phyloP scores from a whole-genome alignment of 1,140 invertebrate genomes.

The Drosophila dunni region DNA sequence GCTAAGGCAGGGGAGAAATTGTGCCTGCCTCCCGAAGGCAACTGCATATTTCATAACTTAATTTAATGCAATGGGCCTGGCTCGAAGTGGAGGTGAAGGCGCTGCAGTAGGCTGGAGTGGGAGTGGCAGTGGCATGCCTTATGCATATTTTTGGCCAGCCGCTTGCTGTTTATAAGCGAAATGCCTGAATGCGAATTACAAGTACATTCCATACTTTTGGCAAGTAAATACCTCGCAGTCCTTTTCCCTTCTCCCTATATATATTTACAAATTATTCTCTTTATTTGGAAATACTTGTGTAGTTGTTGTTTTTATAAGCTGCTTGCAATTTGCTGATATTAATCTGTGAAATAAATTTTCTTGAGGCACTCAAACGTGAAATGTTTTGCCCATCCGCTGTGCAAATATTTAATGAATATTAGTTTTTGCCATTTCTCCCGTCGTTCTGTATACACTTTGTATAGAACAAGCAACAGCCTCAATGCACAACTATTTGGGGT shows the following conservation, averaged over 20 bases:
- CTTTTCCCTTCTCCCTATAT: conserved; percentile 31
- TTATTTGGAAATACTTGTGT: background rate
- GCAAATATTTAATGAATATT: conserved; percentile 80
- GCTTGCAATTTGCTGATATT: conserved; percentile 71
- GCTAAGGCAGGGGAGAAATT: background rate
- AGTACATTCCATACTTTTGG: background rate
- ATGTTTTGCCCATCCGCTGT: conserved; percentile 48
- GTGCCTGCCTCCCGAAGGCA: conserved; percentile 2
- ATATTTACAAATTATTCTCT: conserved; percentile 32
- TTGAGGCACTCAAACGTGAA: conserved; percentile 73
- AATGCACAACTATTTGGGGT: conserved; percentile 8
- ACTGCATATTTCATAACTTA: conserved; percentile 72
- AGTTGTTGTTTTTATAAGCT: conserved; percentile 29
- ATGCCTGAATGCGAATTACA: conserved; percentile 22
- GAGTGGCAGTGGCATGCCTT: conserved; percentile 22
- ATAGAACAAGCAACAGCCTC: conserved; percentile 28
- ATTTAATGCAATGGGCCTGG: conserved; percentile 68
- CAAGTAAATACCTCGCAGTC: background rate
- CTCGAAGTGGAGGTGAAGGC: background rate
- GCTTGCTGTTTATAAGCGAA: conserved; percentile 15
- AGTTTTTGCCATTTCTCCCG: conserved; percentile 50
- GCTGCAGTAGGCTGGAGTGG: background rate
- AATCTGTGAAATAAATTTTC: conserved; percentile 72
- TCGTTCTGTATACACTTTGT: background rate
- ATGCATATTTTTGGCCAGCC: conserved; percentile 37